These are phyloP conservation scores for Drosophila robusta DNA, from an alignment of 2,888 invertebrate genomes.

Conservation along the genomic window DNA sequence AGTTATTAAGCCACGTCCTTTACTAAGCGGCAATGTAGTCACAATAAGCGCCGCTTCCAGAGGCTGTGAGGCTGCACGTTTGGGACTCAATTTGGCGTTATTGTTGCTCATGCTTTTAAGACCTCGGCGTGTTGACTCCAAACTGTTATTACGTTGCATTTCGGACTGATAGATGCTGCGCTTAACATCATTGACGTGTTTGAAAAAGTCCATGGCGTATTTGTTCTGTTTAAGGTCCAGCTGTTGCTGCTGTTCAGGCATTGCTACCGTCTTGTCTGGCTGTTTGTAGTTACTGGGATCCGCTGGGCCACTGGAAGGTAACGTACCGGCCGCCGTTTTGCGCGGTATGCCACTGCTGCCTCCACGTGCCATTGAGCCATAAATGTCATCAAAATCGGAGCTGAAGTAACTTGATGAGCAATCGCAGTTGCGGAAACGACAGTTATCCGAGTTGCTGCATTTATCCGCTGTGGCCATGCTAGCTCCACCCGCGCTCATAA, in stretches of 20 bases:
- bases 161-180: slow-evolving; percentile 84
- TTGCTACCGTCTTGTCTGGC: slow-evolving; percentile 27
- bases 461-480: slow-evolving; percentile 69
- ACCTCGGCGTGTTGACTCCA: slow-evolving; percentile 52
- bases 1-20: slow-evolving; percentile 66
- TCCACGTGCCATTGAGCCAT: slow-evolving; percentile 72
- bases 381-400: slow-evolving; percentile 85
- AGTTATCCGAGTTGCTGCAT: slow-evolving; percentile 84
- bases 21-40: slow-evolving; percentile 79
- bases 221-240: slow-evolving; percentile 84
- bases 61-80: slow-evolving; percentile 37
- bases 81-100: slow-evolving; percentile 57
- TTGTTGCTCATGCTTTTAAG: slow-evolving; percentile 24
- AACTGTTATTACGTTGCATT: slow-evolving; percentile 79
- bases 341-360: slow-evolving; percentile 80
- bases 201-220: slow-evolving; percentile 85
- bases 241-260: slow-evolving; percentile 56
- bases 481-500: slow-evolving; percentile 13
- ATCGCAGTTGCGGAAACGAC: slow-evolving; percentile 84
- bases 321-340: slow-evolving; percentile 80
- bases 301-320: slow-evolving; percentile 67
- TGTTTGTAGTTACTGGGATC: slow-evolving; percentile 34
- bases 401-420: slow-evolving; percentile 85
- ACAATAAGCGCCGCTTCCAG: slow-evolving; percentile 49
- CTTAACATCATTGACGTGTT: slow-evolving; percentile 85